A percentile compares a stretch with the other conserved stretches of the same genome.
phyloP scores from a whole-genome alignment of 2,797 vertebrate genomes.

The Carapus acus region DNA sequence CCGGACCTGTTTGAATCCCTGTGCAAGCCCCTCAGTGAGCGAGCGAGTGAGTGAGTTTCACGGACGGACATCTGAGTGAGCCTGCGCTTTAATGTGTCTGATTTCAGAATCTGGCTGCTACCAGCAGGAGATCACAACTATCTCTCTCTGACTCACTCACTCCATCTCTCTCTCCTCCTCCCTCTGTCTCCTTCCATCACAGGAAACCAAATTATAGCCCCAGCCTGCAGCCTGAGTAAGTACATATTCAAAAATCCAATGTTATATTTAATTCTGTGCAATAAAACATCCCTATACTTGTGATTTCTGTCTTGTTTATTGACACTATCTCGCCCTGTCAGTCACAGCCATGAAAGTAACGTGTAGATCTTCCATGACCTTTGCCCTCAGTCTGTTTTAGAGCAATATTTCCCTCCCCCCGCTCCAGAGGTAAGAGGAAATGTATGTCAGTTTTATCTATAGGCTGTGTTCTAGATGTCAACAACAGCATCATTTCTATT shows the following conservation, averaged over 20 bases:
- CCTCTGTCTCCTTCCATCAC: not conserved
- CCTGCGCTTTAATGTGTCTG: conserved; percentile 16
- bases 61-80: conserved; percentile 39
- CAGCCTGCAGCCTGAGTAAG: too few relatives aligned
- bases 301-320: conserved; percentile 6
- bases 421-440: not conserved
- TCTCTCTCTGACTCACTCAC: not conserved
- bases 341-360: too few relatives aligned
- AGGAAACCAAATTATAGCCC: not conserved
- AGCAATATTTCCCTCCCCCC: too few relatives aligned
- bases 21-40: conserved; percentile 24
- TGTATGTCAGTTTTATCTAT: not conserved
- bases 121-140: conserved; percentile 30
- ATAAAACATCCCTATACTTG: conserved; percentile 29
- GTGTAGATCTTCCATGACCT: not conserved
- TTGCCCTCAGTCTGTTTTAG: not conserved
- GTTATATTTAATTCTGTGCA: conserved; percentile 17
- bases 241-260: too few relatives aligned
- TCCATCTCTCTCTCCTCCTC: conserved; percentile 1
- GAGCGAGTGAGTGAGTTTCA: conserved; percentile 42
- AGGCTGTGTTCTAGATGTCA: not conserved
- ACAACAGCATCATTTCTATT: conserved; percentile 1
- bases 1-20: conserved; percentile 45
- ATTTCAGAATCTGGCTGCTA: conserved; percentile 30
- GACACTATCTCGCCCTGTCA: too few relatives aligned